Evolutionary conservation across 2,797 vertebrate species (phyloP).

Genomic region (Rallus crepitans): DNA sequence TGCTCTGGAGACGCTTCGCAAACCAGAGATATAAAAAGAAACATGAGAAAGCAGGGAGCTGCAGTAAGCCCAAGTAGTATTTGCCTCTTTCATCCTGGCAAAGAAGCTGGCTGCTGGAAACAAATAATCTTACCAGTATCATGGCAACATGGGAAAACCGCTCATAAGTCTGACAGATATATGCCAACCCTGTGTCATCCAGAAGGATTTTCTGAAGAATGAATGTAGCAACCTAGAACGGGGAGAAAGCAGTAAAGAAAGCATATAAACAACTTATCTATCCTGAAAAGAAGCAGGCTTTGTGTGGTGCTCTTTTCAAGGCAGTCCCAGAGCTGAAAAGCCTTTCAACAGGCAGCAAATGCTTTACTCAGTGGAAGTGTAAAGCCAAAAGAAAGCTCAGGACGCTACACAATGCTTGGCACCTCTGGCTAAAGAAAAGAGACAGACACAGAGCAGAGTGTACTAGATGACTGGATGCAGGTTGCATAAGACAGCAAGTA

Average conservation of each 20-base stretch:
- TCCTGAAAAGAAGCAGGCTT: not conserved
- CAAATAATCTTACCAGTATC: constrained; percentile 89
- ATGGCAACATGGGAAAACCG: constrained; percentile 98
- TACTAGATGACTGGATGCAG: not conserved
- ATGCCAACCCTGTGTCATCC: constrained; percentile 97
- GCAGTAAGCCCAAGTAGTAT: not conserved
- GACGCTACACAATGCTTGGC: not conserved
- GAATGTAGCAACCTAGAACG: constrained; percentile 93
- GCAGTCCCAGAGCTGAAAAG: not conserved
- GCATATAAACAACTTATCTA: not conserved
- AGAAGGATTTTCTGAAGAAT: constrained; percentile 97
- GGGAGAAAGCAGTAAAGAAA: not conserved
- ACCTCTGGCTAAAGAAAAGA: not conserved
- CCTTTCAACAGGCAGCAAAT: not conserved
- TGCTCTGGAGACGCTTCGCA: not conserved
- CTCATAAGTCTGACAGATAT: constrained; percentile 98
- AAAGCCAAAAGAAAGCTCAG: constrained; percentile 6
- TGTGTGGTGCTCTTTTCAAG: constrained; percentile 7
- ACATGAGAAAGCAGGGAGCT: not conserved
- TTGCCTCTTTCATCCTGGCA: not conserved
- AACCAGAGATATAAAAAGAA: not conserved
- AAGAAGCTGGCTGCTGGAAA: not conserved
- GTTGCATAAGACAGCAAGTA: not conserved
- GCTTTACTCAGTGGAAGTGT: not conserved
- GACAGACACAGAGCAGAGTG: not conserved